phyloP scores from a whole-genome alignment of 2,888 invertebrate species.

The Germaria angustata region DNA sequence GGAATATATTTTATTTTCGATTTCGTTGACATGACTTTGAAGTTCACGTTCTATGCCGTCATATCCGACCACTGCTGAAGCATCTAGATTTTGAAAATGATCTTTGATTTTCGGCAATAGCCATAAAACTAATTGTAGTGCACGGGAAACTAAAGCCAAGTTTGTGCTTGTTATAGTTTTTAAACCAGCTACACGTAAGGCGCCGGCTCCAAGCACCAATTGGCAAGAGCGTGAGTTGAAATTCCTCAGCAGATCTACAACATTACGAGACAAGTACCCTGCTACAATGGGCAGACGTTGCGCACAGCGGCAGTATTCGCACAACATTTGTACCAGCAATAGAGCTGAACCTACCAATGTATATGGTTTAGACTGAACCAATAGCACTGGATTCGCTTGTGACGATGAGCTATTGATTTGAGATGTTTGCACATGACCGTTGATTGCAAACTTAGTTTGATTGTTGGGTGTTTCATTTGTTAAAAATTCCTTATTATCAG shows the following conservation, averaged over 20 bases:
- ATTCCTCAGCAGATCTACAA: slow-evolving; percentile 92
- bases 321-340: slow-evolving; percentile 92
- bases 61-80: slow-evolving; percentile 81
- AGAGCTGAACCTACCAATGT: slow-evolving; percentile 91
- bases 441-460: background rate
- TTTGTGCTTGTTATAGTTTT: slow-evolving; percentile 97
- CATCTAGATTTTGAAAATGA: slow-evolving; percentile 84
- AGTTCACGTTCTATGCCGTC: slow-evolving; percentile 89
- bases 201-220: slow-evolving; percentile 97
- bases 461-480: slow-evolving; percentile 55
- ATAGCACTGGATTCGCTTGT: slow-evolving; percentile 82
- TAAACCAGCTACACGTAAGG: slow-evolving; percentile 94
- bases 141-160: slow-evolving; percentile 91
- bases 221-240: slow-evolving; percentile 95
- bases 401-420: slow-evolving; percentile 69
- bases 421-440: slow-evolving; percentile 20
- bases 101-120: slow-evolving; percentile 86
- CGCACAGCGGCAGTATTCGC: slow-evolving; percentile 94
- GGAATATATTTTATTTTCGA: slow-evolving; percentile 93
- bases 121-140: slow-evolving; percentile 90
- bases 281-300: slow-evolving; percentile 89
- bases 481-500: slow-evolving; percentile 78
- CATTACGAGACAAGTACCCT: slow-evolving; percentile 89
- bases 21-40: slow-evolving; percentile 93
- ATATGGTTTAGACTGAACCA: slow-evolving; percentile 86